Evolutionary conservation across 37 sponge, comb jelly and placozoan genomes (phyloP), one percentile per base, ranked within the genome.

Genomic region (Aphrocallistes beatrix): DNA sequence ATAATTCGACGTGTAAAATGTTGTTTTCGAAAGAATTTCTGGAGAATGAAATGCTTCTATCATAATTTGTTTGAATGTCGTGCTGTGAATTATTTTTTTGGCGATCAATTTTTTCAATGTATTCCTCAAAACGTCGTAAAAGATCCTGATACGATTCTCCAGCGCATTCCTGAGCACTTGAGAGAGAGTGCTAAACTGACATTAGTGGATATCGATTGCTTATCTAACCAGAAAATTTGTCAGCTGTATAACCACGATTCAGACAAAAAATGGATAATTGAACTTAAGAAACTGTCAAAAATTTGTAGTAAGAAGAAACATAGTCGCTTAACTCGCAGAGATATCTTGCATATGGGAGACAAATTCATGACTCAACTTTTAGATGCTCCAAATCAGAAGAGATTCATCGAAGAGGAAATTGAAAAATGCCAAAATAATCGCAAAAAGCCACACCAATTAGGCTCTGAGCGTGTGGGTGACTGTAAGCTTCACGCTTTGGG

Each of bases 401-500:
- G 3, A 8, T 13, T 32, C 21, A 60, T 60, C 25, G 75, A 60
- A 60, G 75, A 19, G 25, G 75, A 60, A 60, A 60, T 60, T 25
- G n/a, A n/a, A n/a, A n/a, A n/a, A n/a, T n/a, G n/a, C n/a, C 75
- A 60, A 30, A 60, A 13, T 25, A 60, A 19, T 60, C 75, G 75
- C 75, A 30, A 60, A 32, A 25, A 25, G 1, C n/a, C 75, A 3
- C 8, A 60, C 75, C 25, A 60, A 19, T 60, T 60, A 13, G 75
- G 75, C 17, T 60, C 75, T 32, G 75, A 19, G 10, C 10, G 34
- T 25, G n/a, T 60, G 6, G 75, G 75, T 1, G n/a, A 60, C 25
- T 60, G 75, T 60, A 60, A 60, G 10, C 75, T 60, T 6, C 75
- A 60, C n/a, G 75, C 75, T 60, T 60, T 60, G n/a, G 75, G 34